A percentile compares a stretch with the other conserved stretches of the same genome.
Evolutionary conservation across 1,140 invertebrate genomes (phyloP).

Genomic region (Magallana gigas): DNA sequence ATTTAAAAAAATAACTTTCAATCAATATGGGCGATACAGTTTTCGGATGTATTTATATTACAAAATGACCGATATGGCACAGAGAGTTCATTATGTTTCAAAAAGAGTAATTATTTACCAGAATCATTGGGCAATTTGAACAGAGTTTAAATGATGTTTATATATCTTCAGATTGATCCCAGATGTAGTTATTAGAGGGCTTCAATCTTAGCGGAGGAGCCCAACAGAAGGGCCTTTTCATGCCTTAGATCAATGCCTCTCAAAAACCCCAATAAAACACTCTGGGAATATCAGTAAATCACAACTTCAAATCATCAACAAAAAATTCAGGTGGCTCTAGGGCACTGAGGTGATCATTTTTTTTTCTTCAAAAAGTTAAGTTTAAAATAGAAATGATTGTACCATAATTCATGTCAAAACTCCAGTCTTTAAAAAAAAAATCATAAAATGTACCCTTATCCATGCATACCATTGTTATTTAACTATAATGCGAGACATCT

Average conservation of each 20-base stretch:
- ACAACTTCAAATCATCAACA: slow-evolving; percentile 19
- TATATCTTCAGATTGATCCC: slow-evolving; percentile 36
- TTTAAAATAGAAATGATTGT: too few species aligned
- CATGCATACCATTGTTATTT: too few species aligned
- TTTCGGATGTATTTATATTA: background rate
- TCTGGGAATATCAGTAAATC: slow-evolving; percentile 21
- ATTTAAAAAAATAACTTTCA: background rate
- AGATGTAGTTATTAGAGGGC: slow-evolving; percentile 26
- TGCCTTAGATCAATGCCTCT: slow-evolving; percentile 10
- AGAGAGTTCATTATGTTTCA: slow-evolving; percentile 33
- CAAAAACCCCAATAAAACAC: slow-evolving; percentile 31
- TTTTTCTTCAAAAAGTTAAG: too few species aligned
- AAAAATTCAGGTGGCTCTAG: slow-evolving; percentile 21
- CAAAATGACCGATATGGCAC: slow-evolving; percentile 22
- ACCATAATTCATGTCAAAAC: too few species aligned
- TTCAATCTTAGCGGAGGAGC: background rate
- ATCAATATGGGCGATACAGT: background rate
- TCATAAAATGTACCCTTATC: too few species aligned
- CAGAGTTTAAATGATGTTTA: slow-evolving; percentile 31
- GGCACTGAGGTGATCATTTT: background rate
- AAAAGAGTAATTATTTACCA: slow-evolving; percentile 14
- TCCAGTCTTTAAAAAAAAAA: too few species aligned
- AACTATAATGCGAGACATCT: too few species aligned
- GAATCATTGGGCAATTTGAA: slow-evolving; percentile 34
- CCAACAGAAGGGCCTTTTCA: slow-evolving; percentile 20